Percentiles rank a stretch among this genome's conserved stretches.
Evolutionary conservation across 1,140 invertebrate species (phyloP).

Genomic region (Wiebesia pumilae): DNA sequence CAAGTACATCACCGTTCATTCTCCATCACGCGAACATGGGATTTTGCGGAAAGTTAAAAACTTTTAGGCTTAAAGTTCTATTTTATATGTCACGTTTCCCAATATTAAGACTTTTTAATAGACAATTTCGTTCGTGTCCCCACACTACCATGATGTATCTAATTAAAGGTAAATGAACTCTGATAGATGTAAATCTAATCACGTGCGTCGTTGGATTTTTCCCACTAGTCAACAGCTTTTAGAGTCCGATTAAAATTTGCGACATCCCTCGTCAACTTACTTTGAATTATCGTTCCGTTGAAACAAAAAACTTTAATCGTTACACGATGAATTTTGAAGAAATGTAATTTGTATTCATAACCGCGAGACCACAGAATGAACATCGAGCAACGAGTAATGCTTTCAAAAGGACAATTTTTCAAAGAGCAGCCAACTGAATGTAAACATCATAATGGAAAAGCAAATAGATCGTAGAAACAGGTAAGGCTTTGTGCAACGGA

Average conservation of each 20-base stretch:
- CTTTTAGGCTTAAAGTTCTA: too few relatives aligned
- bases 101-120: too few relatives aligned
- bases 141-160: too few relatives aligned
- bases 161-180: too few relatives aligned
- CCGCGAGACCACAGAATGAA: background rate
- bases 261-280: background rate
- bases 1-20: too few relatives aligned
- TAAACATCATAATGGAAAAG: background rate
- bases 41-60: too few relatives aligned
- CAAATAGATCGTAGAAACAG: background rate
- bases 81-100: too few relatives aligned
- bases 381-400: background rate
- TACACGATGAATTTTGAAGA: background rate
- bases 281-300: background rate
- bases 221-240: too few relatives aligned
- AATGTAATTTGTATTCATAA: background rate
- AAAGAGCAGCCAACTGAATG: background rate
- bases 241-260: background rate
- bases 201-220: too few relatives aligned
- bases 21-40: too few relatives aligned
- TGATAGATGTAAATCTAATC: too few relatives aligned
- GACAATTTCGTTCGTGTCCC: too few relatives aligned
- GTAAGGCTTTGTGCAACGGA: background rate
- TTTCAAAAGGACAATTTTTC: slow-evolving; percentile 1
- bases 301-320: background rate